Evolutionary conservation across 2,113 vertebrate genomes (phyloP).

Genomic region (Myiozetetes cayanensis): DNA sequence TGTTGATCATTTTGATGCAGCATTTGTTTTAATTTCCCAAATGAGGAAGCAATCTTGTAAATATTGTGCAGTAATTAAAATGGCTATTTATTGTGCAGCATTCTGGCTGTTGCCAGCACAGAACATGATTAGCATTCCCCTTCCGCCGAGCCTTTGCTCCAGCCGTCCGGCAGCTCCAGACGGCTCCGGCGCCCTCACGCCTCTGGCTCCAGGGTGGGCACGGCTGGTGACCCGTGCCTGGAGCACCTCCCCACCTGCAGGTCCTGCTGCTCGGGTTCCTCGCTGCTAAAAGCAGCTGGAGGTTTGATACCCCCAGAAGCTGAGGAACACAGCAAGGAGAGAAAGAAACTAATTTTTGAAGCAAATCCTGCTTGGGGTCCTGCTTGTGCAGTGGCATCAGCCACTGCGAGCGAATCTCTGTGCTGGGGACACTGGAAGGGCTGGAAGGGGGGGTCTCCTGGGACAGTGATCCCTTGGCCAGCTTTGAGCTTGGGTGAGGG

Average conservation of each 20-base stretch:
- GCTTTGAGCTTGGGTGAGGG: neutral
- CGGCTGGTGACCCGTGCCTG: fast-evolving
- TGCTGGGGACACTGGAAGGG: too few species aligned
- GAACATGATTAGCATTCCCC: neutral
- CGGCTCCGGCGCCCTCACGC: fast-evolving
- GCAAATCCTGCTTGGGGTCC: neutral
- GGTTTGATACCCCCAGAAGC: fast-evolving
- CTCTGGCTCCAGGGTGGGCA: fast-evolving
- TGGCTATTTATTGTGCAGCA: slow-evolving; percentile 46
- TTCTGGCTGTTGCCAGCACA: neutral
- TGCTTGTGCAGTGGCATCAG: neutral
- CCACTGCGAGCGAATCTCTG: fast-evolving
- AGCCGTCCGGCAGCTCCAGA: neutral
- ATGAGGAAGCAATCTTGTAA: slow-evolving; percentile 59
- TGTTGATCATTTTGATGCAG: slow-evolving; percentile 37
- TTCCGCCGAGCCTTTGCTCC: neutral
- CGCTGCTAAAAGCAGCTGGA: fast-evolving
- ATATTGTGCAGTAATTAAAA: slow-evolving; percentile 63
- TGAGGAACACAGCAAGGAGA: fast-evolving
- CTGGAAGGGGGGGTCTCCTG: neutral
- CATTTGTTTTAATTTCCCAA: slow-evolving; percentile 65
- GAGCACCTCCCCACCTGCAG: fast-evolving
- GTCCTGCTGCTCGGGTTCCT: neutral
- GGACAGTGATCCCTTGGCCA: neutral
- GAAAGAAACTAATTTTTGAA: neutral